Base-by-base conservation (phyloP, 2,888 invertebrate genomes). In the Morpho helenor region DNA sequence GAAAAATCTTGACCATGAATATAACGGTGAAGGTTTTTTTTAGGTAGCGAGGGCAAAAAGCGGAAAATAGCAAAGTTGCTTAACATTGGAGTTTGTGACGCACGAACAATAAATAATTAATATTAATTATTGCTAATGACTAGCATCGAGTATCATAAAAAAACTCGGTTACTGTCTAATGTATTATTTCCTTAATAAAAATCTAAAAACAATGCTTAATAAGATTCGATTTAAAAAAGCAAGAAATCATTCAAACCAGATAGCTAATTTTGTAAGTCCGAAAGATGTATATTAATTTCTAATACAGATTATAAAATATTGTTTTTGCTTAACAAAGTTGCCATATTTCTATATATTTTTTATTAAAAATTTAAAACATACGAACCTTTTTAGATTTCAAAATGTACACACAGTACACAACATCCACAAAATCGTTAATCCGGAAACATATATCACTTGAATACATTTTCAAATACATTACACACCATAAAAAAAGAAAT, bases 391-490 rank as follows among this genome's bases (percentile, higher is more conserved):
- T 63, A 5, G 64, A 61, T 60, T 68, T 66, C 43, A 60, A 63
- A 39, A 70, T 57, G 55, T 89, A 89, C 53, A 76, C 86, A 67
- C 82, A 87, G 57, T 80, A 87, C 0, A 88, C 89, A 43, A 88
- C 87, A 80, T 89, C 89, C 77, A 84, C 75, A 66, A 89, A 89
- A 63, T 82, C 84, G 63, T 87, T 82, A 40, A 88, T 82, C 51
- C 77, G 79, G 43, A 85, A 78, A 73, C 80, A 81, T 65, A 84
- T 75, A 67, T 77, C 77, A 61, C 79, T 82, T 3, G 84, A 74
- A 73, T 82, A 82, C 88, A 88, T 88, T 57, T 59, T 53, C 16
- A 49, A 41, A 66, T 44, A 57, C 50, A 62, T 44, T 48, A 62
- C 48, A 57, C 59, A 61, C 61, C 46, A 53, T 16, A 46, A 16